Conservation (phyloP, 2,113 vertebrate genomes). For the Bubo bubo region DNA sequence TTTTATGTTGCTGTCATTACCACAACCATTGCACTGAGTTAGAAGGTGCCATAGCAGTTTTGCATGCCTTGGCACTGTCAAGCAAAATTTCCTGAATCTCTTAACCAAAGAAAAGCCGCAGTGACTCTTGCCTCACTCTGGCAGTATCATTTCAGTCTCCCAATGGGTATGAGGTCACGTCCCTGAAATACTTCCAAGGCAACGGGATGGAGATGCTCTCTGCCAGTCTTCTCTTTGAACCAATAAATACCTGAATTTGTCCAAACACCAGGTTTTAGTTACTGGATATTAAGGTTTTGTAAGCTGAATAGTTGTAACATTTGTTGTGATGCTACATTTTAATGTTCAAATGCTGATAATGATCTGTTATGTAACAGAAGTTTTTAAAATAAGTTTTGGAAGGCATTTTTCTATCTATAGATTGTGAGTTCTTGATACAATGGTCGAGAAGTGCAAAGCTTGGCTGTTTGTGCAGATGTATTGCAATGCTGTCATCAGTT, state of each 20-base stretch:
- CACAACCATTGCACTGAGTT: neutral
- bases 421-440: neutral
- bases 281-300: neutral
- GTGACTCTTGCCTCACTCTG: neutral
- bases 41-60: neutral
- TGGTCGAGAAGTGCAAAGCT: neutral
- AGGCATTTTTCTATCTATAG: neutral
- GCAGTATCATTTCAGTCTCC: neutral
- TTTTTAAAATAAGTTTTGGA: neutral
- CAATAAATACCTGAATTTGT: neutral
- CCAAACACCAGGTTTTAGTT: neutral
- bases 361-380: neutral
- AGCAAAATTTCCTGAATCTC: neutral
- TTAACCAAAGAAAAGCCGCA: neutral
- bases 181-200: neutral
- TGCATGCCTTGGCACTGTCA: neutral
- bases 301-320: neutral
- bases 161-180: fast-evolving
- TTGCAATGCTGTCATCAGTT: neutral
- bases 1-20: neutral
- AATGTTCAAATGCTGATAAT: neutral
- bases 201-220: neutral
- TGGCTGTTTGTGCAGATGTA: neutral
- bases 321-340: neutral
- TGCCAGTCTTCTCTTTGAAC: neutral